Evolutionary conservation across 1,140 invertebrate species (phyloP).

Genomic region (Drosophila subpulchrella): DNA sequence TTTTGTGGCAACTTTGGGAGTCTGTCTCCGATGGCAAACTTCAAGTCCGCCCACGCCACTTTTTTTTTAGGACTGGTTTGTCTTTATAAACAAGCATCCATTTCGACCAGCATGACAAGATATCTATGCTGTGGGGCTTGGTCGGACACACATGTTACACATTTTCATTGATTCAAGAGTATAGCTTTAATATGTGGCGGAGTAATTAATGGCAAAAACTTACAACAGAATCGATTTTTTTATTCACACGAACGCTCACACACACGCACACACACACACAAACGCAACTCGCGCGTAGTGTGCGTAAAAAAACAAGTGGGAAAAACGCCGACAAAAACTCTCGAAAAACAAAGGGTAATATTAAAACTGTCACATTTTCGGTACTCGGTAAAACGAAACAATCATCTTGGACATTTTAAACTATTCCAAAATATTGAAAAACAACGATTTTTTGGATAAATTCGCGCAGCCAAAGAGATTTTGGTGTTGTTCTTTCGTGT

Average conservation of each 20-base stretch:
- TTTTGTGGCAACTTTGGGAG: conserved; percentile 23
- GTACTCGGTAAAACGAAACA: not conserved
- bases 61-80: conserved; percentile 50
- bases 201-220: conserved; percentile 66
- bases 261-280: conserved; percentile 11
- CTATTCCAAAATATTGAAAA: conserved; percentile 1
- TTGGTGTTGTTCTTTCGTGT: conserved; percentile 14
- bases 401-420: not conserved
- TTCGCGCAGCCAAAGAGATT: conserved; percentile 48
- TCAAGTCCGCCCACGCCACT: conserved; percentile 72
- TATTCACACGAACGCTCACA: conserved; percentile 35
- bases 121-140: conserved; percentile 10
- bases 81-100: conserved; percentile 17
- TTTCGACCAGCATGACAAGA: conserved; percentile 18
- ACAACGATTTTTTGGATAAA: conserved; percentile 13
- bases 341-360: conserved; percentile 10
- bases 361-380: not conserved
- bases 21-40: conserved; percentile 51
- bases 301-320: conserved; percentile 73
- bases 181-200: conserved; percentile 55
- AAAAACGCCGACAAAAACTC: conserved; percentile 65
- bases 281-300: conserved; percentile 13
- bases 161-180: conserved; percentile 11
- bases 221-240: conserved; percentile 75
- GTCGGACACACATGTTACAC: conserved; percentile 50